phyloP scores from a whole-genome alignment of 2,113 vertebrate genomes.

The Tragelaphus strepsiceros region DNA sequence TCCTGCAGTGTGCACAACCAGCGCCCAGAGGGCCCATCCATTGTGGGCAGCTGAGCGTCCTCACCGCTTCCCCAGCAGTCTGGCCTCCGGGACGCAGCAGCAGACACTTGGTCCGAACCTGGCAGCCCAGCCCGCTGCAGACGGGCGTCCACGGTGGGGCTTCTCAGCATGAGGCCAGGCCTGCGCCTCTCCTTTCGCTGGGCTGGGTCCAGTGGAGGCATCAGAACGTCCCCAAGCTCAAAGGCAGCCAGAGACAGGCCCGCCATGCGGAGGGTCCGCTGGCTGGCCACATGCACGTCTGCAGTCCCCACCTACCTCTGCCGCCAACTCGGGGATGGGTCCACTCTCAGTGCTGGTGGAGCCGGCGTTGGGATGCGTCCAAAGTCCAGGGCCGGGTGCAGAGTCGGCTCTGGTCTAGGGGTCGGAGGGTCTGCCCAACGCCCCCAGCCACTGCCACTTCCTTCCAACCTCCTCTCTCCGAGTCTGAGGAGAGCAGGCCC shows the following conservation, averaged over 20 bases:
- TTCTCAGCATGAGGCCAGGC: neutral
- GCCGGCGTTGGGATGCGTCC: fast-evolving
- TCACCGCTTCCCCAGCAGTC: neutral
- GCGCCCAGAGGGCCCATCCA: neutral
- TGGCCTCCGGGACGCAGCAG: neutral
- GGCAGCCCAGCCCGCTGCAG: neutral
- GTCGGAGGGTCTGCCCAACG: fast-evolving
- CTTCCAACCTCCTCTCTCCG: neutral
- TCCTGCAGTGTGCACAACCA: fast-evolving
- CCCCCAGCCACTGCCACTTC: neutral
- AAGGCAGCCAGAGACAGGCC: neutral
- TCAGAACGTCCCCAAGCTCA: neutral
- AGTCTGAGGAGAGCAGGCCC: neutral
- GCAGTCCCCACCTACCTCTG: neutral
- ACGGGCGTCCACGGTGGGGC: fast-evolving
- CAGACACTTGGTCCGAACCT: neutral
- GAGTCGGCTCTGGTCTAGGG: neutral
- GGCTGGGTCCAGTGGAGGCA: neutral
- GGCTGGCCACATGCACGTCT: neutral
- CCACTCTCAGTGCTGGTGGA: fast-evolving
- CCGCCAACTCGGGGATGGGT: fast-evolving
- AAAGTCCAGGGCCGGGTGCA: no score
- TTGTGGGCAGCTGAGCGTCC: neutral
- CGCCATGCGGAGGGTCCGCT: fast-evolving
- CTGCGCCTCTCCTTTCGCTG: neutral